phyloP scores from a whole-genome alignment of 2,797 vertebrate species.

The Lateolabrax maculatus region DNA sequence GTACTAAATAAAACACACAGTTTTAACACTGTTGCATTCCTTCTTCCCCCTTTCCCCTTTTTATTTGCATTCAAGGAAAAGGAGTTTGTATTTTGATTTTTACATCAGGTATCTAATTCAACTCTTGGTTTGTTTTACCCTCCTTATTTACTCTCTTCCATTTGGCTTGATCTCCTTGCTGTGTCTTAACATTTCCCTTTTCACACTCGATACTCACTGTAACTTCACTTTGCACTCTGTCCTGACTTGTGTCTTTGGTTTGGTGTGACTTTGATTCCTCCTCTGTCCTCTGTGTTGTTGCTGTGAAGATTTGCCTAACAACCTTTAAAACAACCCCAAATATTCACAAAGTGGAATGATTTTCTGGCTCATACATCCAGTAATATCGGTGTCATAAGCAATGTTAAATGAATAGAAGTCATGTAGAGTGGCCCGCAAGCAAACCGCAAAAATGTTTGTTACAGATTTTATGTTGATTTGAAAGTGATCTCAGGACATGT shows the following conservation, averaged over 20 bases:
- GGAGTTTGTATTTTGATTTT: slow-evolving; percentile 99
- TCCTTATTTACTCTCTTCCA: slow-evolving; percentile 58
- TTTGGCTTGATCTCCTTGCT: slow-evolving; percentile 72
- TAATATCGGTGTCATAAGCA: not conserved
- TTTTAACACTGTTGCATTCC: slow-evolving; percentile 83
- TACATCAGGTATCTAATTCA: slow-evolving; percentile 95
- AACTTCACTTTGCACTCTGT: slow-evolving; percentile 72
- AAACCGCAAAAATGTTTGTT: not conserved
- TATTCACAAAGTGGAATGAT: slow-evolving; percentile 19
- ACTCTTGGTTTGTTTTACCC: slow-evolving; percentile 71
- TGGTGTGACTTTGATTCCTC: slow-evolving; percentile 70
- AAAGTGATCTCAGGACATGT: not conserved
- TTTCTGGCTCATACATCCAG: slow-evolving; percentile 11
- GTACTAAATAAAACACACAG: slow-evolving; percentile 56
- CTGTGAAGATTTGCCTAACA: slow-evolving; percentile 81
- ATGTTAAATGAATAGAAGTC: not conserved
- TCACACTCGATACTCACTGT: slow-evolving; percentile 70
- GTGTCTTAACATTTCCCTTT: slow-evolving; percentile 77
- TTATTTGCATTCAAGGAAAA: slow-evolving; percentile 97
- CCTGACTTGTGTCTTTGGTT: slow-evolving; percentile 73
- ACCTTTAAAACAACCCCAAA: slow-evolving; percentile 57
- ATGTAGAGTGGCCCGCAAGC: not conserved
- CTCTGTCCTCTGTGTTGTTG: slow-evolving; percentile 73
- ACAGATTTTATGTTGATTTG: not conserved
- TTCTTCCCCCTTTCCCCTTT: slow-evolving; percentile 86